Conservation (phyloP, 2,113 vertebrate genomes). For the Leucoraja erinaceus region DNA sequence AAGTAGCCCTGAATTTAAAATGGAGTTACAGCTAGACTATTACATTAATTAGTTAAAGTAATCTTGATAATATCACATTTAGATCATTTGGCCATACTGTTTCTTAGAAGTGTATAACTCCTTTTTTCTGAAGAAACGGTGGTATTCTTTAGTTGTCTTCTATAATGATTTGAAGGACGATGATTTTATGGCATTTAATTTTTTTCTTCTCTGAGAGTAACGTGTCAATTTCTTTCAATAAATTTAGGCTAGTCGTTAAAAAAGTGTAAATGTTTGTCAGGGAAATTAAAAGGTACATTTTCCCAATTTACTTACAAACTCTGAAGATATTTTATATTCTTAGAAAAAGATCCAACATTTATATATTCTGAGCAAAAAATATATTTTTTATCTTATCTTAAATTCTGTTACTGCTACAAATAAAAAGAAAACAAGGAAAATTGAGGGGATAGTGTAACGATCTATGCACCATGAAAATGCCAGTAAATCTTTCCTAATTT, state of each 20-base stretch:
- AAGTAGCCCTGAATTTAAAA: neutral
- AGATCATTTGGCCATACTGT: neutral
- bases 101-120: neutral
- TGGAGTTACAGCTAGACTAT: neutral
- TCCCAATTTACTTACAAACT: neutral
- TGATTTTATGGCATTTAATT: neutral
- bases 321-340: neutral
- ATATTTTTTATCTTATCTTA: neutral
- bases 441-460: neutral
- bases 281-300: neutral
- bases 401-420: neutral
- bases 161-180: neutral
- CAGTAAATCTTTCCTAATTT: conserved; percentile 10
- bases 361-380: neutral
- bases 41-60: neutral
- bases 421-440: neutral
- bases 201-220: neutral
- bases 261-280: too few species aligned
- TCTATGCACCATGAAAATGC: neutral
- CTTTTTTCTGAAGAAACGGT: neutral
- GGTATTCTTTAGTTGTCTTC: neutral
- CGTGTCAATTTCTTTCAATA: neutral
- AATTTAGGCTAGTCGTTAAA: neutral
- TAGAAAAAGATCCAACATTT: neutral
- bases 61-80: neutral